Evolutionary conservation across 2,888 invertebrate species (phyloP).

Genomic region (Lamellibrachia columna): DNA sequence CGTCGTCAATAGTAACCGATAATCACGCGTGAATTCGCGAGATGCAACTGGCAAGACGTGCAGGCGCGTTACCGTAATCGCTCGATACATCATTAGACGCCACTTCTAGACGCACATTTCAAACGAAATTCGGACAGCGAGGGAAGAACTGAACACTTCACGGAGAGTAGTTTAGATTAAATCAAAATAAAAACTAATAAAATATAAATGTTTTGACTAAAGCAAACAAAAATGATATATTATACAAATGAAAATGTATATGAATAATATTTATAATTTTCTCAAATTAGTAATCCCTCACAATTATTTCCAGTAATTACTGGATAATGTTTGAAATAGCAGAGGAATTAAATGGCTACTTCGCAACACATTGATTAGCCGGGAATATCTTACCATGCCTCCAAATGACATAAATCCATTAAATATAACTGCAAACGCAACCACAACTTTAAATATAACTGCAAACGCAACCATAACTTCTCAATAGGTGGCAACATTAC

Average conservation of each 20-base stretch:
- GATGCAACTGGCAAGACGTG: neutral
- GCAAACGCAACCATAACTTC: neutral
- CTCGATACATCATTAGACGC: neutral
- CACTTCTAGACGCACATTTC: neutral
- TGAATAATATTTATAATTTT: too few species aligned
- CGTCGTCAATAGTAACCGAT: neutral
- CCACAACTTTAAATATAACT: neutral
- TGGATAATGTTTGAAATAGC: too few species aligned
- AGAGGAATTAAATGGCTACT: too few species aligned
- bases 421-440: neutral
- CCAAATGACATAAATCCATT: neutral
- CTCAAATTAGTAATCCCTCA: too few species aligned
- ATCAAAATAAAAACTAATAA: too few species aligned
- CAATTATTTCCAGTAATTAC: too few species aligned
- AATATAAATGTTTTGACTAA: too few species aligned
- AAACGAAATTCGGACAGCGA: neutral
- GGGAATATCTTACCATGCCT: neutral
- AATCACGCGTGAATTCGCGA: conserved; percentile 3
- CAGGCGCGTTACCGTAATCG: neutral
- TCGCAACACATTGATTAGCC: too few species aligned
- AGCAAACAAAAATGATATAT: too few species aligned
- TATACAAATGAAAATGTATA: too few species aligned
- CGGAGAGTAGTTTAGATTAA: too few species aligned
- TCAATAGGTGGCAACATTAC: neutral
- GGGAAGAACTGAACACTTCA: neutral